Percentiles rank a stretch among this genome's conserved stretches.
phyloP scores from a whole-genome alignment of 2,888 invertebrate species.

The Nebria brevicollis region DNA sequence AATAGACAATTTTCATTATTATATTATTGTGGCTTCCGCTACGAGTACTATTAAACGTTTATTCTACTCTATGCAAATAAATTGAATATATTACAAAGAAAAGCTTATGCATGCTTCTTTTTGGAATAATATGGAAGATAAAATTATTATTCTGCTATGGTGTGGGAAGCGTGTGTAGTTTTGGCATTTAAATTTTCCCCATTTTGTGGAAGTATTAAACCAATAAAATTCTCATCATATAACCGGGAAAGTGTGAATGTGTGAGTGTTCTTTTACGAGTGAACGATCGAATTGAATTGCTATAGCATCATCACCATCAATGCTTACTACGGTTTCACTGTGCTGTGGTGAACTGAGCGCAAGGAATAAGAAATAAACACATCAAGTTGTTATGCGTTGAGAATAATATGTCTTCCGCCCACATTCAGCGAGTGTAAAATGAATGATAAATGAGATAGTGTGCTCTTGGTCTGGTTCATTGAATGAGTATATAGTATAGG shows the following conservation, averaged over 20 bases:
- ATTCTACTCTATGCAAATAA: not conserved
- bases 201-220: not conserved
- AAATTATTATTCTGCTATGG: not conserved
- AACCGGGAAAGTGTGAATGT: not conserved
- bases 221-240: not conserved
- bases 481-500: slow-evolving; percentile 1
- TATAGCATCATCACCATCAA: slow-evolving; percentile 9
- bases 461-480: slow-evolving; percentile 1
- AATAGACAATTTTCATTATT: too few relatives aligned
- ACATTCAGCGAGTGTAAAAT: slow-evolving; percentile 24
- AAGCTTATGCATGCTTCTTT: not conserved
- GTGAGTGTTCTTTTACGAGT: not conserved
- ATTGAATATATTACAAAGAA: not conserved
- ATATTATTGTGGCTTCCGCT: too few relatives aligned
- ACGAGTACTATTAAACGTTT: too few relatives aligned
- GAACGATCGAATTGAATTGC: not conserved
- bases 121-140: not conserved
- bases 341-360: not conserved
- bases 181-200: not conserved
- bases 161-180: not conserved
- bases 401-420: slow-evolving; percentile 24
- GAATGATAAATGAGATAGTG: slow-evolving; percentile 26
- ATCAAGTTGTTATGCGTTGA: slow-evolving; percentile 27
- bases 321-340: not conserved
- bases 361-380: slow-evolving; percentile 35